Base-by-base conservation (phyloP, 2,888 invertebrate species). In the Drosophila buzzatii region DNA sequence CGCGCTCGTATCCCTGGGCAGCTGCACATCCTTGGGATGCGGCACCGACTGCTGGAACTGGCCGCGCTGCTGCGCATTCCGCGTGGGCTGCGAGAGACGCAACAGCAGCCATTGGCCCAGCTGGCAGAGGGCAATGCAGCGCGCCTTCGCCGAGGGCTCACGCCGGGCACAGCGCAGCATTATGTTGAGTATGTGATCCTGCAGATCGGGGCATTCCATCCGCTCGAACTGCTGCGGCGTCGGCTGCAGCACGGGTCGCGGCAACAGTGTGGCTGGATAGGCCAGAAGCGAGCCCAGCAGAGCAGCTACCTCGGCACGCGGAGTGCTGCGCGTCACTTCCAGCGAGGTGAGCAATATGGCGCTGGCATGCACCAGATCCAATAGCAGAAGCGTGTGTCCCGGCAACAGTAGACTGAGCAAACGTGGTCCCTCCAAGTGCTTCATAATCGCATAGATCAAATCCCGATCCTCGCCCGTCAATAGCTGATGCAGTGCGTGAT, bases 281-380 rank as follows among this genome's bases (percentile, higher is more conserved):
- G 97, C 96, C 47, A 99, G 93, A 62, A 99, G 93, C 1, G 97
- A 96, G 1, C 98, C 98, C 39, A 99, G 94, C 72, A 99, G 96
- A 0, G 98, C 96, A 31, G 98, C 96, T 1, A 98, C 98, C 90
- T 99, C 99, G 12, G 97, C 96, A 69, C 98, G 95, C 0, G 99
- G 99, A 70, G 96, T 96, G 95, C 95, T 93, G 39, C 92, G 92
- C 59, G 95, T 95, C 69, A 96, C 95, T 91, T 98, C 98, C 16
- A 96, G 95, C 18, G 96, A 96, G 84, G 97, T 97, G 69, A 98
- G 94, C 73, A 99, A 96, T 23, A 97, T 96, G 70, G 97, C 97
- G 78, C 98, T 97, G 10, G 98, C 98, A 90, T 97, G 97, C 41
- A 99, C 96, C 85, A 98, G 96, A 94, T 99, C 98, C 62, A 98